Base-by-base conservation (phyloP, 2,113 vertebrate genomes). In the Rallus limicola region DNA sequence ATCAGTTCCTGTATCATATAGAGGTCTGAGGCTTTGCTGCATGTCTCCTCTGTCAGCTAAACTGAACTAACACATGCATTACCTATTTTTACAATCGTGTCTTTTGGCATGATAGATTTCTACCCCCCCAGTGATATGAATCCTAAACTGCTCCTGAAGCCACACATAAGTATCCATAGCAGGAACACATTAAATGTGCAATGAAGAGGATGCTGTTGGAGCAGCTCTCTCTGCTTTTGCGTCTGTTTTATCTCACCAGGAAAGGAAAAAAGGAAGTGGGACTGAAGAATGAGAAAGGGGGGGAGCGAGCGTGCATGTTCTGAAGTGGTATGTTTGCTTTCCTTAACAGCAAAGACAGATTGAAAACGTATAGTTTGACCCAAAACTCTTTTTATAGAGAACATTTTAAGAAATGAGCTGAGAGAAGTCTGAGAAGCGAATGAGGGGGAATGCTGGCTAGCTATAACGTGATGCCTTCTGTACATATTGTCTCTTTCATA, bases 321-420 rank as follows among this genome's bases (percentile, higher is more conserved):
- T 95, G 34, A 71, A 59, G 25, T 56, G 29, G 24, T 82, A 28
- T 48, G 69, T 85, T 91, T 93, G 78, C 93, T 75, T 91, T 72
- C 58, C 70, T 92, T 55, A 89, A 86, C 58, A 84, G 86, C 70
- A 58, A 69, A 77, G 86, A 86, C 83, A 93, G 84, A 95, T 23
- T 60, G 74, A 92, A 89, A 80, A 85, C 55, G 60, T 36, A 84
- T 56, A 79, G 74, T 89, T 69, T 93, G 91, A 95, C 78, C 44
- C 86, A 76, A 55, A 91, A 71, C 46, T 81, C 84, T 58, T 91
- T 86, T 95, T 82, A 82, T 44, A 87, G 70, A 69, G 53, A 87
- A 52, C 4, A 10, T 89, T 95, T 87, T 82, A 78, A 75, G 89
- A 60, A 87, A 92, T 53, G 15, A 86, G 74, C 81, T 72, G 62